Base-by-base conservation (phyloP, 2,888 invertebrate genomes). In the Frankliniella fusca region DNA sequence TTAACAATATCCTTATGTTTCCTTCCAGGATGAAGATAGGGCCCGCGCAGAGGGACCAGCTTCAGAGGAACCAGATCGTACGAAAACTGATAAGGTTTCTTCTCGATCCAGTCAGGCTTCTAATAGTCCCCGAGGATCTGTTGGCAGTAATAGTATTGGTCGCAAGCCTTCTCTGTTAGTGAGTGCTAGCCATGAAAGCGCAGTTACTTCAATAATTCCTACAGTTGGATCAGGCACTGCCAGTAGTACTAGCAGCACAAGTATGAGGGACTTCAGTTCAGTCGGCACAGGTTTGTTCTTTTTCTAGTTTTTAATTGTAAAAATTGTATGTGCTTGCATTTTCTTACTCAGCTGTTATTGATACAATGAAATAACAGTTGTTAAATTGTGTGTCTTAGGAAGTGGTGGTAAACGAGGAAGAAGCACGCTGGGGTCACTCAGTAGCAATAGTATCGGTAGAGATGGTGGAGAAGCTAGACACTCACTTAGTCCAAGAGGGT, bases 41-140 rank as follows among this genome's bases (percentile, higher is more conserved):
- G 90, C 92, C 81, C 92, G 91, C 87, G 93, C 92, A 3, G 91
- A 92, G 87, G 92, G 91, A 48, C 91, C 92, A n/a, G 89, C 91
- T 11, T 88, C 88, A 80, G 90, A 91, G 85, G 92, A 91, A 86
- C 88, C 90, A 84, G 92, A 90, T 88, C 90, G 89, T 87, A 90
- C 92, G 87, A 92, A 76, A 23, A 27, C 70, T 12, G 70, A 76
- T 3, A 76, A 23, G 27, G 12, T 76, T 23, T 76, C 70, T 27
- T 76, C 70, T 9, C 23, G 70, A 27, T 76, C 88, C 0, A 87
- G 87, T 83, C 87, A 88, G 38, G 88, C 88, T 61, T 87, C 88
- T 48, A 86, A 85, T 80, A 87, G 87, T 84, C 86, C 87, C 8
- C 82, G 82, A 11, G 70, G 70, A 27, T 76, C 70, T 23, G 70